These are phyloP conservation scores for Conger conger DNA, from an alignment of 2,113 vertebrate genomes.

Conservation along the genomic window DNA sequence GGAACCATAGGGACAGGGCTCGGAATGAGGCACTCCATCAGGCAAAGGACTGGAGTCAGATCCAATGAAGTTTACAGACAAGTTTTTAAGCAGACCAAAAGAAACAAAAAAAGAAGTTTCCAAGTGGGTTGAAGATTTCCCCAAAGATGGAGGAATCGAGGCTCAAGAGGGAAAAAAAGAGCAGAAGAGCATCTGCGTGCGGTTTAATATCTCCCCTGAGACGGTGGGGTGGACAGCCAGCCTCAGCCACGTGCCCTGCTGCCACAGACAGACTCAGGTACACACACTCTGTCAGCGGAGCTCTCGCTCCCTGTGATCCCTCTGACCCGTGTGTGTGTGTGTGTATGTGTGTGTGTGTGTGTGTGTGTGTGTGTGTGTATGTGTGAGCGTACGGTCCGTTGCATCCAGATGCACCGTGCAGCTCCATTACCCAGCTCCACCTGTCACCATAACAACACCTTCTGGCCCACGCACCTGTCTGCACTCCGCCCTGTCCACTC, in stretches of 20 bases:
- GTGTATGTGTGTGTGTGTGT: too few species aligned
- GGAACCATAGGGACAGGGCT: background rate
- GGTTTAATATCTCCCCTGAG: background rate
- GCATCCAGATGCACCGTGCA: background rate
- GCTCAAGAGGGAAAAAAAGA: background rate
- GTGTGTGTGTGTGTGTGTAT: too few species aligned
- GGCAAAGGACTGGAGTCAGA: background rate
- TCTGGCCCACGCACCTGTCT: slow-evolving; percentile 1
- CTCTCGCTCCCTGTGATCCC: background rate
- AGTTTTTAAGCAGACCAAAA: background rate
- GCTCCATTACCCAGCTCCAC: background rate
- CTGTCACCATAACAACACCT: slow-evolving; percentile 8
- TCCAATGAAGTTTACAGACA: background rate
- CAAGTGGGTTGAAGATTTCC: too few species aligned
- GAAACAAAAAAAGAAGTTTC: background rate
- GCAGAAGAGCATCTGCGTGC: background rate
- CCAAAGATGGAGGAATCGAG: background rate
- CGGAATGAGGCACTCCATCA: background rate
- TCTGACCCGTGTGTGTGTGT: background rate
- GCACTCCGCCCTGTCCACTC: background rate
- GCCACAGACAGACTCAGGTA: background rate
- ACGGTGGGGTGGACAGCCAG: background rate
- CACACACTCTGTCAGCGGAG: background rate
- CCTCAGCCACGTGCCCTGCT: background rate
- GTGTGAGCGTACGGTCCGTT: too few species aligned